Base-by-base conservation (phyloP, 1,140 invertebrate genomes). In the Brachionus calyciflorus region DNA sequence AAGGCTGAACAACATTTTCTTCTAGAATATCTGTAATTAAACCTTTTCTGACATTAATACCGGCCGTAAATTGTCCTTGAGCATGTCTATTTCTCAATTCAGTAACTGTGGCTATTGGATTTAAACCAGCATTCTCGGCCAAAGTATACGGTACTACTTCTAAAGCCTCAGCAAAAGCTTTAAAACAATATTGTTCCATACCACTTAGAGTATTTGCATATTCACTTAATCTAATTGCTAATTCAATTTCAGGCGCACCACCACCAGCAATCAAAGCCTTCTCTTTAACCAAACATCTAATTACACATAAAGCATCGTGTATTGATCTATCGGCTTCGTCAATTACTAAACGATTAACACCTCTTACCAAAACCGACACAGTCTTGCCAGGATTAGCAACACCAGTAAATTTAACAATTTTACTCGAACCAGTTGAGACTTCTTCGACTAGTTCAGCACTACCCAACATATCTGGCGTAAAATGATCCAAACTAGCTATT, bases 71-170 rank as follows among this genome's bases (percentile, higher is more conserved):
- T 82, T 92, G 89, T 26, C 91, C 91, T 77, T 90, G 87, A 0
- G 93, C 93, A 86, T 99, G 96, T 81, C 91, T 89, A 82, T 94
- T 97, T 73, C 96, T 89, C 65, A 99, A 87, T 84, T 98, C 95
- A 0, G 96, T 99, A 0, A 99, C 96, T 0, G 96, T 98, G 55
- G 91, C 85, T 82, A 99, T 98, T 0, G 97, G 91, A 86, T 96
- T 98, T 1, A 99, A 87, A n/a, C 97, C 96, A 30, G 96, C 96
- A 85, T 99, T 99, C 87, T 99, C 97, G n/a, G 96, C 94, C 69
- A 99, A 87, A 2, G 97, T 99, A 63, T 91, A 96, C 2, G 97
- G 97, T 82, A 99, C 93, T 3, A 99, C 90, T 87, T 98, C 95
- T 28, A 99, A 86, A 1, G 96, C 94, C 83, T 97, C 92, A 7